Percentiles rank a stretch among this genome's conserved stretches.
Conservation (phyloP, 2,797 vertebrate genomes). For the Varecia variegata region DNA sequence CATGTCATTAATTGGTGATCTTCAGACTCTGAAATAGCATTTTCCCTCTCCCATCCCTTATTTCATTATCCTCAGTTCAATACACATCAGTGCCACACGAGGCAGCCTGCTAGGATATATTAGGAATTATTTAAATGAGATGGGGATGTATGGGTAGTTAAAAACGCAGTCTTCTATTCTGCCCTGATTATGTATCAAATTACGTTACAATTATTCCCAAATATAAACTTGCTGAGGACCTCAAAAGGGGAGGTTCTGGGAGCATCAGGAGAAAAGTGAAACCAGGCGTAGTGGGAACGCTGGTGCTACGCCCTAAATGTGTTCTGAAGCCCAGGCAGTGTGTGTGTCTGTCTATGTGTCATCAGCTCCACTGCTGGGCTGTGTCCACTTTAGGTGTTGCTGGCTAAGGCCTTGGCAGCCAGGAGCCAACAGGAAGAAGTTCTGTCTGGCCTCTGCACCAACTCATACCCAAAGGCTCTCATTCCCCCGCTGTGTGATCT, state of each 20-base stretch:
- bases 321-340: not conserved
- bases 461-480: not conserved
- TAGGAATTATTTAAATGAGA: slow-evolving; percentile 88
- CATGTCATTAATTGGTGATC: slow-evolving; percentile 84
- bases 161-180: slow-evolving; percentile 84
- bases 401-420: not conserved
- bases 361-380: not conserved
- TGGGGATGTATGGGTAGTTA: slow-evolving; percentile 85
- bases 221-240: slow-evolving; percentile 81
- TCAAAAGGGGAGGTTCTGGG: slow-evolving; percentile 70
- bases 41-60: slow-evolving; percentile 82
- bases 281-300: not conserved
- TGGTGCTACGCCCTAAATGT: not conserved
- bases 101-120: slow-evolving; percentile 82
- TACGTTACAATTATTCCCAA: slow-evolving; percentile 83
- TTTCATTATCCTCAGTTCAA: slow-evolving; percentile 87
- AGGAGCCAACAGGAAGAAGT: not conserved
- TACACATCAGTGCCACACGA: slow-evolving; percentile 82
- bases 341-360: not conserved
- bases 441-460: not conserved
- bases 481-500: not conserved
- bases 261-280: slow-evolving; percentile 36
- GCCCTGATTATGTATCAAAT: slow-evolving; percentile 85
- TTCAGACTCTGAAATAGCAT: slow-evolving; percentile 84
- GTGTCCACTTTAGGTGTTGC: not conserved